These are phyloP conservation scores for Platichthys stellatus DNA, from an alignment of 2,113 vertebrate species.

Conservation along the genomic window DNA sequence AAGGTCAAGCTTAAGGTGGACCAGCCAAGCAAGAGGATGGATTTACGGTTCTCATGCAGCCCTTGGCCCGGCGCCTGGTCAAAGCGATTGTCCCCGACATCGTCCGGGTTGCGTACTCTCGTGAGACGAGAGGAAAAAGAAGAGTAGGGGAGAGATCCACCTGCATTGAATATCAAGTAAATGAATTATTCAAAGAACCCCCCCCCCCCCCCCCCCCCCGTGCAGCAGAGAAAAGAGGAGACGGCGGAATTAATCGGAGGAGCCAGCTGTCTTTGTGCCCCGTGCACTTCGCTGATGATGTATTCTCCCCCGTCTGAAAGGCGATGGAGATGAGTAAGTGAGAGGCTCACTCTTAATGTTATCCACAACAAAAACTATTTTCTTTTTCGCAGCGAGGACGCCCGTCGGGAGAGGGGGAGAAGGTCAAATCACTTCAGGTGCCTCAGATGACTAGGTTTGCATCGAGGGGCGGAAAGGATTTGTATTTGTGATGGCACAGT, in stretches of 20 bases:
- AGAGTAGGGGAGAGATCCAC: constrained; percentile 25
- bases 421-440: constrained; percentile 40
- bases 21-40: constrained; percentile 64
- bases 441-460: neutral
- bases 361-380: constrained; percentile 31
- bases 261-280: constrained; percentile 67
- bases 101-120: constrained; percentile 45
- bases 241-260: constrained; percentile 64
- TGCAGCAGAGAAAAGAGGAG: constrained; percentile 57
- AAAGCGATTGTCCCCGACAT: constrained; percentile 72
- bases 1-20: constrained; percentile 73
- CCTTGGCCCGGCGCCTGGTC: constrained; percentile 72
- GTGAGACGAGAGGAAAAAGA: neutral
- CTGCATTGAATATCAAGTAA: constrained; percentile 68
- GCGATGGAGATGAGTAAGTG: constrained; percentile 56
- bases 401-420: constrained; percentile 23
- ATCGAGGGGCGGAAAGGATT: neutral
- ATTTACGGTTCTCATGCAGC: constrained; percentile 62
- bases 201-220: neutral
- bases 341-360: constrained; percentile 43
- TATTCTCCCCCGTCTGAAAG: constrained; percentile 57
- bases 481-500: neutral
- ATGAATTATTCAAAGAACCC: constrained; percentile 63
- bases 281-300: constrained; percentile 70
- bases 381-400: constrained; percentile 9